Base-by-base conservation (phyloP, 2,888 invertebrate genomes). In the Spisula subtruncata region DNA sequence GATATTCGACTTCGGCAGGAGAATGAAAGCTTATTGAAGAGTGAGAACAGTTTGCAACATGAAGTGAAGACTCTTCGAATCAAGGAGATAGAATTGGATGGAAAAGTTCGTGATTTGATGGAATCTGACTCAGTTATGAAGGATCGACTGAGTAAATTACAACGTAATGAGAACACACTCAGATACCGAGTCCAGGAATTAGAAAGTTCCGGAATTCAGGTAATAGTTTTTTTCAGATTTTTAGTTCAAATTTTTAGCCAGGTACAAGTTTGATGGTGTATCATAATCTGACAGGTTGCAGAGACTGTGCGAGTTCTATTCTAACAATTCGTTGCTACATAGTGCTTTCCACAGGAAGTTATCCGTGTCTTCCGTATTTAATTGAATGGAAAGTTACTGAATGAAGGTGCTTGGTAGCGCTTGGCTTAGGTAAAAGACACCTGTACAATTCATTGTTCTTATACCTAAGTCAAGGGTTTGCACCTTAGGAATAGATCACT, bases 121-220 rank as follows among this genome's bases (percentile, higher is more conserved):
- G 94, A 95, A 87, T 90, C 87, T 4, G 93, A 94, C 79, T 92
- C 92, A 16, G 89, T 93, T 41, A 81, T 95, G 87, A 95, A 94
- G 86, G 95, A 95, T 83, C 94, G 93, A 80, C 66, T 95, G 79
- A 92, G 92, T 71, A 94, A 94, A 84, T 85, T 94, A 46, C 95
- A 95, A 91, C 87, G 95, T n/a, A 94, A 91, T 90, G 95, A 95
- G 85, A 94, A 94, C 88, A 93, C 93, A 32, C 90, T 96, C 46
- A 95, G 94, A 88, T 94, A 92, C 66, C 90, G 94, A 85, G 90
- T 95, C 12, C 94, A 95, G 81, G 95, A 95, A 88, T 90, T 95
- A 56, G 95, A 95, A 89, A 93, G 85, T 80, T 90, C 92, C 32
- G 91, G 91, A 89, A 91, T 91, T 87, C 89, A 91, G 89, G 92